These are phyloP conservation scores for Ricordea florida DNA, from an alignment of 92 coral and sea anemone genomes.

Conservation along the genomic window DNA sequence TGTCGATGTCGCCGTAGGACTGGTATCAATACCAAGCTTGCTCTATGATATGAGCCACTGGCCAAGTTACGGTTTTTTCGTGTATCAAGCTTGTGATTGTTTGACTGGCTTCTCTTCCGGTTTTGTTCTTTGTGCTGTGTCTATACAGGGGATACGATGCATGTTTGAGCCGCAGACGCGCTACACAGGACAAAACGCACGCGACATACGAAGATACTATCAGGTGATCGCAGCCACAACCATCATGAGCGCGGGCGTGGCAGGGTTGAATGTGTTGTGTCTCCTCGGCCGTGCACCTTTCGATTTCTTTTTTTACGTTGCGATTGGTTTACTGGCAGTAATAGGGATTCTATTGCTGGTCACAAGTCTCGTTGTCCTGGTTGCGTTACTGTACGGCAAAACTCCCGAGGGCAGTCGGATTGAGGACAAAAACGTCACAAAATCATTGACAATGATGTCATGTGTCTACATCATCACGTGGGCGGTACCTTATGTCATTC, in stretches of 20 bases:
- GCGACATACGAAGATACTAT: slow-evolving; percentile 16
- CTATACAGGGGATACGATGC: slow-evolving; percentile 18
- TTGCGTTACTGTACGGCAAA: slow-evolving; percentile 19
- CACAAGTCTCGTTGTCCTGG: slow-evolving; percentile 34
- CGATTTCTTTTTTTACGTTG: slow-evolving; percentile 48
- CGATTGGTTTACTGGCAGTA: slow-evolving; percentile 21
- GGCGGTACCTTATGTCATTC: slow-evolving; percentile 46
- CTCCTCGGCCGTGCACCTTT: slow-evolving; percentile 40
- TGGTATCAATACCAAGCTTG: slow-evolving; percentile 59
- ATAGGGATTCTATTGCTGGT: slow-evolving; percentile 24
- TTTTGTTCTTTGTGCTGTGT: slow-evolving; percentile 46
- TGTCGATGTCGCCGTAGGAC: slow-evolving; percentile 59
- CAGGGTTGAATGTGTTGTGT: slow-evolving; percentile 51
- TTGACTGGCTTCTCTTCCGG: slow-evolving; percentile 36
- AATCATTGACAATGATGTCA: slow-evolving; percentile 29
- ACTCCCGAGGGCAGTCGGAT: slow-evolving; percentile 2
- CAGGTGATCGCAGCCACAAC: slow-evolving; percentile 25
- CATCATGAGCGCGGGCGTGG: slow-evolving; percentile 26
- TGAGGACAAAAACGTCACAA: slow-evolving; percentile 33
- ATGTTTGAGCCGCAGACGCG: slow-evolving; percentile 33
- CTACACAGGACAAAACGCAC: slow-evolving; percentile 31
- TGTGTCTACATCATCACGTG: slow-evolving; percentile 43
- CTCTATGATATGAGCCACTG: slow-evolving; percentile 52
- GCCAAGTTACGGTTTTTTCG: slow-evolving; percentile 48
- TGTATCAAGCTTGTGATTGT: slow-evolving; percentile 62